phyloP scores from a whole-genome alignment of 2,797 vertebrate species.

The Denticeps clupeoides region DNA sequence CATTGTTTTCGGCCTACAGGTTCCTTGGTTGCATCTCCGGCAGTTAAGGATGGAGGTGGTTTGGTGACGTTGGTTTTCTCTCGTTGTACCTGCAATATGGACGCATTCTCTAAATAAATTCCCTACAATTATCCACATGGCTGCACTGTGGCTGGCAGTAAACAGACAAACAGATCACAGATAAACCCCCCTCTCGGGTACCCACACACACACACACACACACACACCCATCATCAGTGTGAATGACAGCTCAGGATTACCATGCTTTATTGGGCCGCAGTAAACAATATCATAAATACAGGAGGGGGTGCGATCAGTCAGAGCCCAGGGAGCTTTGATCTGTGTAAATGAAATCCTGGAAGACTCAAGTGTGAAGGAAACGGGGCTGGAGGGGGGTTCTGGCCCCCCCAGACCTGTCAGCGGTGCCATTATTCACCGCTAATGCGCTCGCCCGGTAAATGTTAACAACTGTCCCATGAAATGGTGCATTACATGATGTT shows the following conservation, averaged over 20 bases:
- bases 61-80: too few species aligned
- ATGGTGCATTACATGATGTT: slow-evolving; percentile 25
- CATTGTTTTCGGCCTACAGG: too few species aligned
- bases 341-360: slow-evolving; percentile 18
- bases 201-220: too few species aligned
- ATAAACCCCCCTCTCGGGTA: slow-evolving; percentile 18
- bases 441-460: slow-evolving; percentile 24
- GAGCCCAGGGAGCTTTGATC: slow-evolving; percentile 16
- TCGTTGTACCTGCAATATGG: too few species aligned
- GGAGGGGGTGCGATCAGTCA: slow-evolving; percentile 37
- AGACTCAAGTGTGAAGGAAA: slow-evolving; percentile 7
- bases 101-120: slow-evolving; percentile 30
- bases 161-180: slow-evolving; percentile 23
- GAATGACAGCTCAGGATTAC: slow-evolving; percentile 40
- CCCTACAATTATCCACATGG: slow-evolving; percentile 34
- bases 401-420: slow-evolving; percentile 15
- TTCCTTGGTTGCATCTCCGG: too few species aligned
- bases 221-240: slow-evolving; percentile 17
- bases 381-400: not conserved
- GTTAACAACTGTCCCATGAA: slow-evolving; percentile 16
- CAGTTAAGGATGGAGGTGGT: too few species aligned
- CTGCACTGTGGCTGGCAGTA: slow-evolving; percentile 21
- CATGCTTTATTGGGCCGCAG: slow-evolving; percentile 41
- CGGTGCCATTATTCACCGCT: slow-evolving; percentile 26
- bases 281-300: slow-evolving; percentile 43